Evolutionary conservation across 2,888 invertebrate genomes (phyloP), one percentile per base, ranked within the genome.

Genomic region (Acanthoscelides obtectus): DNA sequence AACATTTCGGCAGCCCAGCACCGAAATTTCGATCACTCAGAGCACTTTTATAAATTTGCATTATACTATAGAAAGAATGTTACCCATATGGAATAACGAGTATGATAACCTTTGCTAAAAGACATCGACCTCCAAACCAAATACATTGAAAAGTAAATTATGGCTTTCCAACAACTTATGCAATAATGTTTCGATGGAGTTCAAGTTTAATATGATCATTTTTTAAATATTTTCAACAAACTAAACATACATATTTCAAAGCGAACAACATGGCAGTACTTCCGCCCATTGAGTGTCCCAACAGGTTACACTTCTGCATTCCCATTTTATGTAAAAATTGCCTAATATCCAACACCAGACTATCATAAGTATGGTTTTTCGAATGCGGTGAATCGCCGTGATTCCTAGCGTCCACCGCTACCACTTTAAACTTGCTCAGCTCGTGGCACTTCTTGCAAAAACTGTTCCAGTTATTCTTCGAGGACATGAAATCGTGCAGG

Each of bases 241-340:
- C 5, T 20, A 67, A 67, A 77, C 84, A 80, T 86, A 92, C 92
- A 85, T 90, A 88, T 83, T 89, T 88, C 67, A 97, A 87, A 27
- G 97, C 93, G 70, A 94, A 87, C 71, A 90, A 89, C 97, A 98
- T 97, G 79, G 93, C 93, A 2, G 94, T 90, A 74, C 96, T 90
- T n/a, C 98, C 98, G 20, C 98, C 98, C 95, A 98, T 96, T 78
- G 97, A 97, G 84, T 98, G 98, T 0, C 98, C 98, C 78, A 98
- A 84, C 20, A 96, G 81, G 4, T 90, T 87, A 0, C 91, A 90
- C 82, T 90, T 91, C 0, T 88, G 83, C 68, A 95, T 86, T 20
- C 89, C 86, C 70, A 91, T 84, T 76, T 90, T 89, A 78, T 90
- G 87, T 73, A 94, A 84, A 66, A 95, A 87, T 64, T 88, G 86